These are phyloP conservation scores for Thamnophis elegans DNA, from an alignment of 2,797 vertebrate genomes.

Conservation along the genomic window DNA sequence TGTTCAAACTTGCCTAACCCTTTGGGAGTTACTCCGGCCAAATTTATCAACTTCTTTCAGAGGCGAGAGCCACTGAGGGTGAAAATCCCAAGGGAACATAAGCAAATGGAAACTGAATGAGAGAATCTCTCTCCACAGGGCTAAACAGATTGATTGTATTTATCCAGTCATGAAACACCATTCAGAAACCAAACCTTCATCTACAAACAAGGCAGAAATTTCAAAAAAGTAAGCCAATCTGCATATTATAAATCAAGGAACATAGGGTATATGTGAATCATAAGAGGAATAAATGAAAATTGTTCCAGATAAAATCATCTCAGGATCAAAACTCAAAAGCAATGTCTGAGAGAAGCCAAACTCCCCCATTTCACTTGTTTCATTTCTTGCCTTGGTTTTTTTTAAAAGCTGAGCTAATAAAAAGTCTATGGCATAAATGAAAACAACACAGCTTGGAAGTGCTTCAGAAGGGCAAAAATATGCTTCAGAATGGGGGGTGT, in stretches of 20 bases:
- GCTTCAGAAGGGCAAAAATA: not conserved
- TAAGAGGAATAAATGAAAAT: not conserved
- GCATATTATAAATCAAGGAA: not conserved
- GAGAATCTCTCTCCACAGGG: not conserved
- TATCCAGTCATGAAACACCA: not conserved
- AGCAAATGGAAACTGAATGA: not conserved
- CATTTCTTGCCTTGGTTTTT: not conserved
- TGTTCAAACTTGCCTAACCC: conserved; percentile 10
- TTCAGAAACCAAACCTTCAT: not conserved
- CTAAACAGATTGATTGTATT: not conserved
- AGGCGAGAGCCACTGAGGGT: not conserved
- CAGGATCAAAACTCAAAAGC: not conserved
- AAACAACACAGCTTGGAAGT: not conserved
- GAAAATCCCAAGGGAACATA: conserved; percentile 6
- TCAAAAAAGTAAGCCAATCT: not conserved
- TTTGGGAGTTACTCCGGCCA: conserved; percentile 9
- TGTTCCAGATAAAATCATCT: not conserved
- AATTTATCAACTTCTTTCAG: conserved; percentile 31
- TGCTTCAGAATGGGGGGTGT: not conserved
- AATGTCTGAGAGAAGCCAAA: not conserved
- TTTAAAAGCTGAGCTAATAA: not conserved
- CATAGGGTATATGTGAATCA: not conserved
- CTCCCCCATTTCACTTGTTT: not conserved
- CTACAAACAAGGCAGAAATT: not conserved
- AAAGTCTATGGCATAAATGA: not conserved